These are phyloP conservation scores for Coracias cyanogaster DNA, from an alignment of 2,797 vertebrate species.

Conservation along the genomic window DNA sequence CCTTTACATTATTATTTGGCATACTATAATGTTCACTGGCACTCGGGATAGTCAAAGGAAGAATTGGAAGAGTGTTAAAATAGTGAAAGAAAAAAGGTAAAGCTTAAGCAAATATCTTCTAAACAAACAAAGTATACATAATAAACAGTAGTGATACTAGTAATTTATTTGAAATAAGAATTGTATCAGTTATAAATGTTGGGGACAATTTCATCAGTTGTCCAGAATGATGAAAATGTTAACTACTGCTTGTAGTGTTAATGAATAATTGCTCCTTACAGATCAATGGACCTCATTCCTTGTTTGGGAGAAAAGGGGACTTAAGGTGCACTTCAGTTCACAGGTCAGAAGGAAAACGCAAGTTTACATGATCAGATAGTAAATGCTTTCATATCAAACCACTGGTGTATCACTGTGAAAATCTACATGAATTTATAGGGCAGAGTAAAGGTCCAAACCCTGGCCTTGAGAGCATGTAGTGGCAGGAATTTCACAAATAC, in stretches of 20 bases:
- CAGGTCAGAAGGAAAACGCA: background rate
- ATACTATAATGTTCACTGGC: background rate
- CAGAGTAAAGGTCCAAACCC: background rate
- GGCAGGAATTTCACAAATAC: background rate
- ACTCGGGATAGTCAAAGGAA: background rate
- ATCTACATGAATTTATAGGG: background rate
- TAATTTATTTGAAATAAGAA: background rate
- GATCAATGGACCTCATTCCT: constrained; percentile 11
- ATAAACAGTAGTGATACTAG: background rate
- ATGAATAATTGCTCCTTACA: background rate
- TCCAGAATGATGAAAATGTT: background rate
- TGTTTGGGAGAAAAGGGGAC: background rate
- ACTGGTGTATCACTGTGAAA: background rate
- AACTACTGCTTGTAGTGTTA: background rate
- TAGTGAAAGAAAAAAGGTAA: background rate
- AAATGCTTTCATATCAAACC: background rate
- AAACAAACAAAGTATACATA: background rate
- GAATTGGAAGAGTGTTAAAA: constrained; percentile 11
- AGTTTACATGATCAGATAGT: background rate
- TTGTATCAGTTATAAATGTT: background rate
- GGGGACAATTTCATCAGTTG: background rate
- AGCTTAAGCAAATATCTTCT: background rate
- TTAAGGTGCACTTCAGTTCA: background rate
- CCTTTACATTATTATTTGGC: background rate
- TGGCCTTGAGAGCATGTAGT: background rate